Conservation (phyloP, 2,113 vertebrate species). For the Saccopteryx bilineata region DNA sequence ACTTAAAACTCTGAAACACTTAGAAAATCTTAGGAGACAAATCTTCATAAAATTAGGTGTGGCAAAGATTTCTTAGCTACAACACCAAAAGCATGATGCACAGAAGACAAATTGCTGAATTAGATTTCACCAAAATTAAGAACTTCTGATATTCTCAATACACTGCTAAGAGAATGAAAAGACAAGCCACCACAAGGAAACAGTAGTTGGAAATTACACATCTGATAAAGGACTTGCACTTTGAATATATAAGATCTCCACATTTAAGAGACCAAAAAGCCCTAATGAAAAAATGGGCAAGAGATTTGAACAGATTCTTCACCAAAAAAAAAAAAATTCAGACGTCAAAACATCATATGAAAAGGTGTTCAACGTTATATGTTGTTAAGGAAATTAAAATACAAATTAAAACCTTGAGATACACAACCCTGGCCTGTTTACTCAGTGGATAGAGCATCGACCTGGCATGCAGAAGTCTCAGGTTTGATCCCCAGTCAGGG, state of each 20-base stretch:
- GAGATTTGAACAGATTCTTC: no score
- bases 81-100: no score
- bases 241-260: not conserved
- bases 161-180: not conserved
- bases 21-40: not conserved
- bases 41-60: not conserved
- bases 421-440: not conserved
- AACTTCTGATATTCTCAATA: not conserved
- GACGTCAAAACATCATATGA: no score
- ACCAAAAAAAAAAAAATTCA: no score
- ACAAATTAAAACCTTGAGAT: not conserved
- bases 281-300: not conserved
- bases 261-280: not conserved
- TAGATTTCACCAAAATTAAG: no score
- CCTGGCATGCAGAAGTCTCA: no score
- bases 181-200: not conserved
- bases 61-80: not conserved
- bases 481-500: no score
- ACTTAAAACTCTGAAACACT: not conserved
- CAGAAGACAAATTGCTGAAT: no score
- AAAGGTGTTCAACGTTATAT: no score
- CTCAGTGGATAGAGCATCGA: no score
- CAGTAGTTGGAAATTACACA: not conserved
- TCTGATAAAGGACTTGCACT: not conserved
- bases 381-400: not conserved